Evolutionary conservation across 2,797 vertebrate species (phyloP), one percentile per base, ranked within the genome.

Genomic region (Coracias cyanogaster): DNA sequence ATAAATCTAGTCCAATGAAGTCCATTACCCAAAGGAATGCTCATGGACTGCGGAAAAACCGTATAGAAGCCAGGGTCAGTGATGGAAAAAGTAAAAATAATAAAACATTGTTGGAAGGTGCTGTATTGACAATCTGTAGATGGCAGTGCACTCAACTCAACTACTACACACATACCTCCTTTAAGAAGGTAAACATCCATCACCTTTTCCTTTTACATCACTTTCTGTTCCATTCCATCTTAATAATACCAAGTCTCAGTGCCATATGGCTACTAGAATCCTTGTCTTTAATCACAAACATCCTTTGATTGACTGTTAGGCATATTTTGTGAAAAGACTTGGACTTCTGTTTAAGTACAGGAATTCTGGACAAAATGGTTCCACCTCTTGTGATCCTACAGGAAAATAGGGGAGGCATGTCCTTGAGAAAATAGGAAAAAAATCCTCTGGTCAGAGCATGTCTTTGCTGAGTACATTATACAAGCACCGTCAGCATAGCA

Each of bases 311-410:
- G 82, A 74, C 17, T 81, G 35, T 49, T 80, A 45, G 25, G 18
- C 3, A 2, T 33, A 29, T 15, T 69, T 54, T 49, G 49, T 65
- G 54, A 92, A 91, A 71, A 69, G 16, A 60, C 45, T 84, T 66
- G 33, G n/a, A 60, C 26, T 81, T 93, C 78, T 88, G 37, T 60
- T 92, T 69, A 81, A 49, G 45, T 14, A 58, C 79, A 49, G 86
- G 73, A 93, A 96, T 88, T 90, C 62, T 92, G 73, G 73, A 69
- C 76, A 88, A 90, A 84, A 89, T 43, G 24, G 20, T 86, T 96
- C 81, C 48, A 82, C 69, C 20, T 52, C 39, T 80, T 80, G 61
- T 43, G 49, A 65, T 6, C 15, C 37, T 67, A 8, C 3, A 71
- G 52, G 77, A 39, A 77, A 62, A 48, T 8, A 69, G 24, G 25